Conservation (phyloP, 2,888 invertebrate species). For the Thecocarcelia acutangulata region DNA sequence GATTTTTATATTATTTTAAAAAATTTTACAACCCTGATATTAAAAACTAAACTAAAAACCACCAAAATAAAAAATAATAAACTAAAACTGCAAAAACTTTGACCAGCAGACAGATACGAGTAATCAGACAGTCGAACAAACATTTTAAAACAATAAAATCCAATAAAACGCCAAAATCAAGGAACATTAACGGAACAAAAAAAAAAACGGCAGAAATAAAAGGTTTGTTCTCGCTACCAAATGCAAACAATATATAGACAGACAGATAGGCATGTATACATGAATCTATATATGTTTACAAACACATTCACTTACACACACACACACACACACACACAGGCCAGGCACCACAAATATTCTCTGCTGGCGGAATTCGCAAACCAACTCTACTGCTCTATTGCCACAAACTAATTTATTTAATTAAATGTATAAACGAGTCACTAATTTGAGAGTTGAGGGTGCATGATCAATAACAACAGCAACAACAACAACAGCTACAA, state of each 20-base stretch:
- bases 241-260: no score
- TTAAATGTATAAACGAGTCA: conserved; percentile 68
- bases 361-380: not conserved
- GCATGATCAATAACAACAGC: conserved; percentile 54
- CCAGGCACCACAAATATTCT: not conserved
- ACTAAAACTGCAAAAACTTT: conserved; percentile 16
- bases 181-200: not conserved
- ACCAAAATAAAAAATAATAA: conserved; percentile 25
- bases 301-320: no score
- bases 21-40: conserved; percentile 55
- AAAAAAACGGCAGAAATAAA: conserved; percentile 19
- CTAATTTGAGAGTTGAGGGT: conserved; percentile 65
- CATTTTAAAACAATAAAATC: conserved; percentile 56
- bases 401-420: conserved; percentile 67
- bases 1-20: conserved; percentile 49
- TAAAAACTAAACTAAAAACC: conserved; percentile 44
- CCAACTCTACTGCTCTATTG: not conserved
- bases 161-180: conserved; percentile 4
- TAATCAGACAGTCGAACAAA: conserved; percentile 1
- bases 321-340: not conserved
- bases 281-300: not conserved
- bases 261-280: no score
- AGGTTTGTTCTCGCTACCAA: conserved; percentile 8
- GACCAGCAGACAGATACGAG: not conserved
- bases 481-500: conserved; percentile 36